Base-by-base conservation (phyloP, 2,888 invertebrate species). In the Sylvicola cinctus region DNA sequence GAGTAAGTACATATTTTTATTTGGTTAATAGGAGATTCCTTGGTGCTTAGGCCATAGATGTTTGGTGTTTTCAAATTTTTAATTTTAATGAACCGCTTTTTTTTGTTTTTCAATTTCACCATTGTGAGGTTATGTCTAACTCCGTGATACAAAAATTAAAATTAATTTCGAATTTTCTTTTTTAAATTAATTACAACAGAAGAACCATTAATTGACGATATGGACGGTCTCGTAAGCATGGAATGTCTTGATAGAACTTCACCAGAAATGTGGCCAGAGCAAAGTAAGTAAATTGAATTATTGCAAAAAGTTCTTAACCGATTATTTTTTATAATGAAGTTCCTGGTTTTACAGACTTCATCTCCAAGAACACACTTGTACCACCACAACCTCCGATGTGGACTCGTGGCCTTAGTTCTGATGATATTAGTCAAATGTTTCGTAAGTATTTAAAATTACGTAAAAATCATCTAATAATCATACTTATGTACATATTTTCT, bases 251-350 rank as follows among this genome's bases (percentile, higher is more conserved):
- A 90, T 58, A 69, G 93, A 45, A 74, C 84, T n/a, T 93, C 93
- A 3, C 93, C 93, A 23, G 90, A 93, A 52, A 59, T 93, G 48
- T 95, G 93, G 93, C 91, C 91, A 16, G 90, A 91, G 58, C 81
- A 84, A 63, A 81, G 90, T 88, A 67, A 73, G 74, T 62, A 36
- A 16, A 17, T 14, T 15, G 13, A 6, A 15, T 4, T 14, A 30
- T n/a, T n/a, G 13, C 29, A 10, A n/a, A 5, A 10, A n/a, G 13
- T 10, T 13, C 6, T n/a, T 29, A 29, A 6, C 29, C 7, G 13
- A 29, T 14, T 30, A 30, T 16, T 16, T 27, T 10, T 33, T 28
- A 4, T 16, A 10, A 16, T n/a, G n/a, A 30, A 32, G 25, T 32
- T 14, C 10, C 29, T 16, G 26, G 17, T 29, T 16, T n/a, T 5